Evolutionary conservation across 2,888 invertebrate genomes (phyloP), one percentile per base, ranked within the genome.

Genomic region (Branchipolynoe longqiensis): DNA sequence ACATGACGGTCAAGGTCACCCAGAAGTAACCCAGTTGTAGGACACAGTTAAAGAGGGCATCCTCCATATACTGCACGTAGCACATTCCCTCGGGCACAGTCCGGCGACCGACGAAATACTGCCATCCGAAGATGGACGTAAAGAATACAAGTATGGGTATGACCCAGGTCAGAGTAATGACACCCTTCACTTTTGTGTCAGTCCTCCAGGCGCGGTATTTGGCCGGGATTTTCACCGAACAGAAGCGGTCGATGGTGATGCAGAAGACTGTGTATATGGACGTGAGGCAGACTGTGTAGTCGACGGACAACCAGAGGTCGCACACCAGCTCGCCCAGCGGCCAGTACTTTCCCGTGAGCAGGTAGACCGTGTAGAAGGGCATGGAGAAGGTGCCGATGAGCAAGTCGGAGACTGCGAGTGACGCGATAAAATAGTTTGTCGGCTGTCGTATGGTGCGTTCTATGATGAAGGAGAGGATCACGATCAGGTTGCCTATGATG

Each of bases 361-460:
- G 97, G 95, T 99, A 99, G 89, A 98, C 97, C 38, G 99, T 98
- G 94, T 98, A 99, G 94, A 99, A 98, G 84, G 99, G 99, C 97
- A 99, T 98, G 40, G 99, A 99, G 87, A 99, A 96, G 82, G 98
- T 97, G 91, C 99, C 99, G 94, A 99, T 99, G 87, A 99, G 95
- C 95, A 99, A 96, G 94, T 99, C 99, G 12, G 98, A 98, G 85
- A 98, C 97, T 74, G 99, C 99, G 88, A 99, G 95, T 0, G 99
- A 99, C 12, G 99, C 99, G 89, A 99, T 99, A 95, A 99, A 99
- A 95, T 99, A 99, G 95, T 99, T 99, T 94, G 98, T 98, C 40
- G 99, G 99, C 93, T 99, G 99, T 85, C 99, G 94, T 88, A 95
- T 95, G 89, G 97, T 96, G 86, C 98, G 95, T 94, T 98, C 99